phyloP scores from a whole-genome alignment of 2,113 vertebrate species.

The Varanus komodoensis region DNA sequence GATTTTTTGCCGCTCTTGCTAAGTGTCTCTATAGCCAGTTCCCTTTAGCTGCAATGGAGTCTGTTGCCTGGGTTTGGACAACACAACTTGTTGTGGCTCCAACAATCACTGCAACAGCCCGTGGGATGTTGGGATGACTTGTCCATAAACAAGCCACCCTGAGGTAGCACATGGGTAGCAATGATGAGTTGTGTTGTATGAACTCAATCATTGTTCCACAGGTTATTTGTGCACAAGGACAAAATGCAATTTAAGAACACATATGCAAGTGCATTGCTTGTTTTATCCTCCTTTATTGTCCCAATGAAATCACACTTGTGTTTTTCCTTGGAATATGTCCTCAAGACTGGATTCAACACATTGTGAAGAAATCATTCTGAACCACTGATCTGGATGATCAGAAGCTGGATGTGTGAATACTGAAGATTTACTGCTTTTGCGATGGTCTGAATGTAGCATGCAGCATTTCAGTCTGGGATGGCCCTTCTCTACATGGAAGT shows the following conservation, averaged over 20 bases:
- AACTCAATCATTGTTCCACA: background rate
- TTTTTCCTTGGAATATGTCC: background rate
- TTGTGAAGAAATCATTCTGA: background rate
- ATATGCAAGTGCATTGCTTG: no score
- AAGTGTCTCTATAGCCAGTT: no score
- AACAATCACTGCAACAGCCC: no score
- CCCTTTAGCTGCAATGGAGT: no score
- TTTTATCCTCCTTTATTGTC: background rate
- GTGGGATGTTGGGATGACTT: no score
- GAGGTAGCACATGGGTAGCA: no score
- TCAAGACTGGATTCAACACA: background rate
- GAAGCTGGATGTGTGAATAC: background rate
- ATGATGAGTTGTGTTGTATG: no score
- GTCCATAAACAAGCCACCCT: no score
- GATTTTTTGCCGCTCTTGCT: no score
- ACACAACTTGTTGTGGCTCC: no score
- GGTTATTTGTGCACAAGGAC: background rate
- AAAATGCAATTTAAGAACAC: background rate
- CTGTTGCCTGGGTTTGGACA: no score
- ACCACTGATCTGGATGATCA: background rate
- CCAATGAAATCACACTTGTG: background rate
- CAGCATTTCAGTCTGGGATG: background rate
- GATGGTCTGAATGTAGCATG: background rate
- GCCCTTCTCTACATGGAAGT: background rate
- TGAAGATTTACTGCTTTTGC: background rate